Base-by-base conservation (phyloP, 2,113 vertebrate genomes). In the Charadrius vociferus region DNA sequence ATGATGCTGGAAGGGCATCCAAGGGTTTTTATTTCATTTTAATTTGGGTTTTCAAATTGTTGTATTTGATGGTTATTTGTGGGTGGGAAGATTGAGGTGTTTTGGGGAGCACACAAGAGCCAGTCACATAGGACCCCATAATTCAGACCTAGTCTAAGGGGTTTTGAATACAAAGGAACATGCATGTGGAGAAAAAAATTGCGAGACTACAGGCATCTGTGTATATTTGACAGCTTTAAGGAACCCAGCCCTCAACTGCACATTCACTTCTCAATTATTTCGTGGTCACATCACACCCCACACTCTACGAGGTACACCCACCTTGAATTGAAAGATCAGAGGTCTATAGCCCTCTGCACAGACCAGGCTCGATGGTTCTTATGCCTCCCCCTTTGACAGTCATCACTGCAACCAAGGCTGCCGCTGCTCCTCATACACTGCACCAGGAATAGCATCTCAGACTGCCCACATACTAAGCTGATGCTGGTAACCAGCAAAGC, bases 371-470 rank as follows among this genome's bases (percentile, higher is more conserved):
- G 37, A 56, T 45, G n/a, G 89, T 30, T 91, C 62, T n/a, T 70
- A 6, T 49, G 81, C 81, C 84, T 80, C 84, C 91, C 66, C 59
- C 91, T 96, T 56, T 53, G 62, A 27, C 73, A 96, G n/a, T 39
- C 91, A 92, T 91, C 45, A 2, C 83, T 45, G 84, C 91, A 93
- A 49, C 77, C 90, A 13, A 56, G 81, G 80, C 92, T 91, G 83
- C 91, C 3, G 5, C 89, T 92, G 91, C 81, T 96, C 81, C 94
- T 96, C 94, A 80, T 84, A 15, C 70, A 17, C 81, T 4, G 83
- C 73, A 68, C 94, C 95, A 95, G 91, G 78, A 97, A 96, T 96
- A 95, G 95, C 91, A 94, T 70, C 94, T 89, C 86, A 68, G 18
- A 73, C 93, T 95, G 93, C 95, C 95, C 94, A 94, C 93, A 65